Evolutionary conservation across 2,888 invertebrate species (phyloP), one percentile per base, ranked within the genome.

Genomic region (Heliconius erato): DNA sequence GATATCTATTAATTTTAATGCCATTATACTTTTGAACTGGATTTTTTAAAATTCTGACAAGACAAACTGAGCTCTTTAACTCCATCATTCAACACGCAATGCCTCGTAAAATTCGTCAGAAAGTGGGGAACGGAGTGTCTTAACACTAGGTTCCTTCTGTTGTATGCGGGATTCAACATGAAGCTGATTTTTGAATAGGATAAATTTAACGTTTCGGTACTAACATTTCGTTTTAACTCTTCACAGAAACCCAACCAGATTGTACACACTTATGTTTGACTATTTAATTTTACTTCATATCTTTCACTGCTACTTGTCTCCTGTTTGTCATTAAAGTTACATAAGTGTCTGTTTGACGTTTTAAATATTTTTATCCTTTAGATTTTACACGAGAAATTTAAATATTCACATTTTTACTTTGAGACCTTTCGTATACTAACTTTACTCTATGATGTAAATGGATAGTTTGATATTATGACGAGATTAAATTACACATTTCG

Each of bases 221-320:
- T 23, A 59, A 67, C 67, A 26, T 67, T 28, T 32, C 32, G 23
- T 19, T 11, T n/a, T 4, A 71, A 35, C n/a, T 69, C 40, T 11
- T 23, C 40, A 71, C 23, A 71, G 6, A 69, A 35, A 14, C 14
- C 2, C 54, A 19, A 7, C 54, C 23, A 54, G 23, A 71, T 71
- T 69, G 23, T 23, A 23, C 4, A 35, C 23, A 69, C n/a, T 40
- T n/a, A 35, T 40, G 71, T 40, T 71, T 71, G n/a, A 71, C 35
- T n/a, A 71, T 71, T 69, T 23, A 23, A 69, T 69, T 71, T 71
- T n/a, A 71, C n/a, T 71, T 71, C n/a, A n/a, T n/a, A 35, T n/a
- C 71, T 71, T n/a, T 71, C 23, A 40, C 26, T n/a, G 23, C 23
- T 35, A 26, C 67, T 67, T 67, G 69, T 35, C 12, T 35, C 23